Evolutionary conservation across 2,888 invertebrate genomes (phyloP).

Genomic region (Dynastes tityus): DNA sequence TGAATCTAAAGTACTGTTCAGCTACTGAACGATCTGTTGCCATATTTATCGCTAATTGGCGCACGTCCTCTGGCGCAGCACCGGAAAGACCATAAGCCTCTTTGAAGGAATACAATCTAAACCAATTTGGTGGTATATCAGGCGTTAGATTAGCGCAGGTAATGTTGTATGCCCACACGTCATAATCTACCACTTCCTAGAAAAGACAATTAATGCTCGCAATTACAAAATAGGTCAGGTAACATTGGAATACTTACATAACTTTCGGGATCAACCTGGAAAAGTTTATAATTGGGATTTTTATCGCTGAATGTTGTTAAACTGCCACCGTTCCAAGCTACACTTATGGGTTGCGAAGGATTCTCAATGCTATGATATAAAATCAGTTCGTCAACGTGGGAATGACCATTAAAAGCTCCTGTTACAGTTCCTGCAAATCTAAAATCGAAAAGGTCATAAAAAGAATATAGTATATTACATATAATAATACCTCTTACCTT

Average conservation of each 20-base stretch:
- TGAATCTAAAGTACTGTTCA: slow-evolving; percentile 47
- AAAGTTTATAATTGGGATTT: slow-evolving; percentile 73
- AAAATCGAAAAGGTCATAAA: not conserved
- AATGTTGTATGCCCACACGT: slow-evolving; percentile 85
- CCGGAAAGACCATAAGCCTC: slow-evolving; percentile 77
- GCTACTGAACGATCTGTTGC: slow-evolving; percentile 58
- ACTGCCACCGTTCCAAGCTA: slow-evolving; percentile 89
- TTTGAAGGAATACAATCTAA: slow-evolving; percentile 81
- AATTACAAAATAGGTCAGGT: not conserved
- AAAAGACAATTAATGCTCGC: not conserved
- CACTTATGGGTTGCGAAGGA: slow-evolving; percentile 74
- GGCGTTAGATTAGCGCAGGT: slow-evolving; percentile 79
- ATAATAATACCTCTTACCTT: slow-evolving; percentile 52
- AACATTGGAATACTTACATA: slow-evolving; percentile 59
- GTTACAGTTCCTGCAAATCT: slow-evolving; percentile 71
- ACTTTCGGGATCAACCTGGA: slow-evolving; percentile 60
- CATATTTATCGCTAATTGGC: slow-evolving; percentile 76
- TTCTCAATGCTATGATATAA: slow-evolving; percentile 77
- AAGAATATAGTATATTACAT: not conserved
- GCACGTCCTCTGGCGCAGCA: slow-evolving; percentile 77
- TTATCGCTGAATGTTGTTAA: slow-evolving; percentile 85
- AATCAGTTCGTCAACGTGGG: slow-evolving; percentile 83
- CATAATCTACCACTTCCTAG: slow-evolving; percentile 76
- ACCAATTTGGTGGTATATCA: slow-evolving; percentile 78
- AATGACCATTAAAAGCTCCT: slow-evolving; percentile 88